Conservation (phyloP, 1,140 invertebrate genomes). For the Drosophila parabipectinata region DNA sequence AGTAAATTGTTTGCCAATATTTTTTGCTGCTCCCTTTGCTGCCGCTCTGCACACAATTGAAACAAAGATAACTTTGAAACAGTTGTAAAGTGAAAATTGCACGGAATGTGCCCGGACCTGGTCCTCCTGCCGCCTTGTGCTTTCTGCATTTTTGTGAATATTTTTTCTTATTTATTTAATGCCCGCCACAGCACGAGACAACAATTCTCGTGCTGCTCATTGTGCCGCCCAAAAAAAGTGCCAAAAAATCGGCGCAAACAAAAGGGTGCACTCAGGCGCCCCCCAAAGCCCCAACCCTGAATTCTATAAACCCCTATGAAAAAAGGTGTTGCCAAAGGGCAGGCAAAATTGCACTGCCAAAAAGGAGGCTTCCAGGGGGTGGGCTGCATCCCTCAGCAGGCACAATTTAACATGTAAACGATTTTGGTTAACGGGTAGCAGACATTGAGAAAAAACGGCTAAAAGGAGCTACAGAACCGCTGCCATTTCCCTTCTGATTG, state of each 20-base stretch:
- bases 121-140: background rate
- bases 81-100: constrained; percentile 83
- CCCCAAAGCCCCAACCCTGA: constrained; percentile 1
- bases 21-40: constrained; percentile 61
- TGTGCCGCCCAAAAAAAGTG: constrained; percentile 55
- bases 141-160: constrained; percentile 36
- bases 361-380: constrained; percentile 13
- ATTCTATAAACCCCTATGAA: constrained; percentile 2
- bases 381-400: constrained; percentile 21
- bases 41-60: constrained; percentile 69
- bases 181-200: constrained; percentile 67
- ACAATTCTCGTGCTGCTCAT: constrained; percentile 36
- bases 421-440: constrained; percentile 71
- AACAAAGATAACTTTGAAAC: constrained; percentile 83
- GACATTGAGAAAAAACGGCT: constrained; percentile 8
- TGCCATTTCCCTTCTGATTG: constrained; percentile 62
- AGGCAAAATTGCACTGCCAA: constrained; percentile 71
- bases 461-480: background rate
- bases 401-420: constrained; percentile 82
- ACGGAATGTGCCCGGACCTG: constrained; percentile 58
- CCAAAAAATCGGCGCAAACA: constrained; percentile 65
- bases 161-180: constrained; percentile 81
- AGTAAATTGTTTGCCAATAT: constrained; percentile 83
- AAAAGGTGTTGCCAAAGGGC: constrained; percentile 81
- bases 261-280: constrained; percentile 23